Percentiles rank a stretch among this genome's conserved stretches.
Conservation (phyloP, 1,140 invertebrate species). For the Lasaia peninsularis region DNA sequence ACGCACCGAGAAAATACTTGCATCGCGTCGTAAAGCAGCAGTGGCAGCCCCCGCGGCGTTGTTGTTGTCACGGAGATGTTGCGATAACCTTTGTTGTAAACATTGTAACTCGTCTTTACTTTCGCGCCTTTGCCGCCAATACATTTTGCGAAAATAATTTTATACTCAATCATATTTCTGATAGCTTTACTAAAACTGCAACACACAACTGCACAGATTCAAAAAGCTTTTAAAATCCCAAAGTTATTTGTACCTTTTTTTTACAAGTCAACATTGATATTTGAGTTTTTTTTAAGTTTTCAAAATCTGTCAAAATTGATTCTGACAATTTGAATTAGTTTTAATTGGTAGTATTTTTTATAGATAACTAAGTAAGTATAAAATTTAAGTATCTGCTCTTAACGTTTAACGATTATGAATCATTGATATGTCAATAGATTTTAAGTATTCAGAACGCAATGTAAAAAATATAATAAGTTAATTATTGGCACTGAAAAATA, state of each 20-base stretch:
- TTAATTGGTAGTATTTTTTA: no score
- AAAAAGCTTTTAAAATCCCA: background rate
- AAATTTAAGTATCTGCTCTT: no score
- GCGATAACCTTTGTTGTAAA: conserved; percentile 37
- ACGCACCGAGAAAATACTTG: conserved; percentile 30
- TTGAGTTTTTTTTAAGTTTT: no score
- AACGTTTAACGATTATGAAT: no score
- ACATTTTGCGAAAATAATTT: conserved; percentile 4
- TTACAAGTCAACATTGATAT: no score
- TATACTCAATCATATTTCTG: background rate
- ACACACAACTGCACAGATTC: background rate
- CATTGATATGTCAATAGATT: background rate
- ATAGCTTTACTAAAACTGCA: no score
- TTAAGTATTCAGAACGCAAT: background rate
- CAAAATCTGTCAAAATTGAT: no score
- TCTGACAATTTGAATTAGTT: no score
- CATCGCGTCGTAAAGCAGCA: conserved; percentile 45
- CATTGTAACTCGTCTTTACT: conserved; percentile 24
- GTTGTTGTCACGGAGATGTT: conserved; percentile 53
- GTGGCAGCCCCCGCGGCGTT: conserved; percentile 53
- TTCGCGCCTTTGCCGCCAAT: conserved; percentile 23
- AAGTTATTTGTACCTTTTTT: no score
- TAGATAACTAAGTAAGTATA: no score
- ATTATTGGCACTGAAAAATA: background rate
- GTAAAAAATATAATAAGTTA: background rate